These are phyloP conservation scores for Chaitophorus viminalis DNA, from an alignment of 2,888 invertebrate species.

Conservation along the genomic window DNA sequence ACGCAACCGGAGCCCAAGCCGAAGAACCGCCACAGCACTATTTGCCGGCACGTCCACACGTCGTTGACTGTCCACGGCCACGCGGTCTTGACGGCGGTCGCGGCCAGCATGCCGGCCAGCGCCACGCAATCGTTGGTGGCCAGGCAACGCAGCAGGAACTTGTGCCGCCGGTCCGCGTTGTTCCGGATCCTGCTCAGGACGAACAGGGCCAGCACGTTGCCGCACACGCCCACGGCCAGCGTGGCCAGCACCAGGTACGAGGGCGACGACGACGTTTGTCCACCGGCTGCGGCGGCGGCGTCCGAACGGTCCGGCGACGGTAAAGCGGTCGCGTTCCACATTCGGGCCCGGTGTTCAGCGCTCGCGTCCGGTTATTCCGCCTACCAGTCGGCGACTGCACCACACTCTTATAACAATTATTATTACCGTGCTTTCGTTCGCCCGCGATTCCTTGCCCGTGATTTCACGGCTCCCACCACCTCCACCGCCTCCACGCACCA, in stretches of 20 bases:
- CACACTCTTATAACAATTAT: too few relatives aligned
- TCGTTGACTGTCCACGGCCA: constrained; percentile 66
- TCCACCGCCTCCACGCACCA: too few relatives aligned
- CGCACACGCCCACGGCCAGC: constrained; percentile 74
- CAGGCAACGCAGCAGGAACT: constrained; percentile 81
- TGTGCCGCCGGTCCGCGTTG: constrained; percentile 82
- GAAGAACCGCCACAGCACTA: constrained; percentile 82
- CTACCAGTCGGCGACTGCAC: neutral
- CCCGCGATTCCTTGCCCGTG: constrained; percentile 65
- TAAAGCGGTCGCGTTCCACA: neutral
- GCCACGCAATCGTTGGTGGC: constrained; percentile 84
- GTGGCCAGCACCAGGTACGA: neutral
- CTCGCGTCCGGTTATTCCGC: neutral
- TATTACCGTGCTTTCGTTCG: too few relatives aligned
- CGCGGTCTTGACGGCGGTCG: constrained; percentile 73
- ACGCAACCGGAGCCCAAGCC: constrained; percentile 89
- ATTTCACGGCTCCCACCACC: neutral
- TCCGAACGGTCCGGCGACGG: neutral
- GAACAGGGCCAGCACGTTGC: constrained; percentile 79
- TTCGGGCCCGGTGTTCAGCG: constrained; percentile 68
- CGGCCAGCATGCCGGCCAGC: constrained; percentile 79
- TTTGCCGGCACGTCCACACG: constrained; percentile 73
- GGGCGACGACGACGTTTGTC: too few relatives aligned
- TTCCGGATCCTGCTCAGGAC: constrained; percentile 76
- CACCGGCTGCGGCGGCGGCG: neutral